Percentiles rank a stretch among this genome's conserved stretches.
These are phyloP conservation scores for Diorhabda sublineata DNA, from an alignment of 1,140 invertebrate species.

Conservation along the genomic window DNA sequence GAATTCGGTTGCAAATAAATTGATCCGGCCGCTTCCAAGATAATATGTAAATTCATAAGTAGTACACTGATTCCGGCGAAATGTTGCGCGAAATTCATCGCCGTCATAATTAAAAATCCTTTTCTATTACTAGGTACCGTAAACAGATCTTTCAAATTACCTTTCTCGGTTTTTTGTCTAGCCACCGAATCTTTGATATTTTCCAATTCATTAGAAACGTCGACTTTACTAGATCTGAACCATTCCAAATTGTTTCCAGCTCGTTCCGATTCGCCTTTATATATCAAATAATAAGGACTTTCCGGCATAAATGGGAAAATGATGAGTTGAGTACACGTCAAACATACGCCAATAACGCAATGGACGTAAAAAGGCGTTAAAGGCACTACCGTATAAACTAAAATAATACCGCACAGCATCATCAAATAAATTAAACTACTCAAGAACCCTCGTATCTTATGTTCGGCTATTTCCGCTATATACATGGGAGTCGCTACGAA, in stretches of 20 bases:
- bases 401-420: conserved; percentile 36
- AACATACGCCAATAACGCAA: conserved; percentile 27
- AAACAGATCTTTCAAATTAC: conserved; percentile 31
- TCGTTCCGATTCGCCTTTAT: conserved; percentile 41
- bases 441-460: conserved; percentile 37
- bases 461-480: conserved; percentile 41
- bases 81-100: conserved; percentile 54
- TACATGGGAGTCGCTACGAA: conserved; percentile 43
- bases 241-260: conserved; percentile 45
- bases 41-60: conserved; percentile 33
- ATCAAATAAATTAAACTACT: conserved; percentile 36
- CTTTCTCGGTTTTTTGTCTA: conserved; percentile 33
- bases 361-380: conserved; percentile 28
- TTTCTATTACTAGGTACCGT: conserved; percentile 37
- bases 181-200: conserved; percentile 41
- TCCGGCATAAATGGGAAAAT: conserved; percentile 29
- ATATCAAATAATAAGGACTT: conserved; percentile 30
- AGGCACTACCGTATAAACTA: conserved; percentile 33
- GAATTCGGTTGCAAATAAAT: conserved; percentile 28
- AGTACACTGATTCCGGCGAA: conserved; percentile 46
- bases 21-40: conserved; percentile 33
- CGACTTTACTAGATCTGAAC: conserved; percentile 42
- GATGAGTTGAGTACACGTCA: conserved; percentile 12
- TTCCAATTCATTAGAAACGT: conserved; percentile 50
- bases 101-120: conserved; percentile 40